Conservation (phyloP, 2,113 vertebrate species). For the Silurus asotus region DNA sequence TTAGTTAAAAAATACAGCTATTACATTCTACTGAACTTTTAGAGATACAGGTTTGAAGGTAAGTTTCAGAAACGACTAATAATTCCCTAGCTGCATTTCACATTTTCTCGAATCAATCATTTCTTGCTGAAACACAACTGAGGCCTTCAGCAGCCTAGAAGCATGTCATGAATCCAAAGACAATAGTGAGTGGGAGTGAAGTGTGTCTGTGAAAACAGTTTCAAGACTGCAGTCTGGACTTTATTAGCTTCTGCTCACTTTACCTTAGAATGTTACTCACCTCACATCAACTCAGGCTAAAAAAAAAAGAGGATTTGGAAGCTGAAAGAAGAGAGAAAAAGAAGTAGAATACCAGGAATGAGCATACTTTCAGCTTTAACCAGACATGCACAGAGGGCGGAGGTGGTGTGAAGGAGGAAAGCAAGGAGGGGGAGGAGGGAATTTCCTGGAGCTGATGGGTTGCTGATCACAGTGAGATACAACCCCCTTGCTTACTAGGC, state of each 20-base stretch:
- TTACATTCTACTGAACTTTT: background rate
- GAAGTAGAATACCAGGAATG: conserved; percentile 1
- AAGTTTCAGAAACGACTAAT: conserved; percentile 1
- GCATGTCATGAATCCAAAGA: conserved; percentile 41
- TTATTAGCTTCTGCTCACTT: conserved; percentile 49
- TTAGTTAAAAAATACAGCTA: background rate
- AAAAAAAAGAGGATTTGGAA: background rate
- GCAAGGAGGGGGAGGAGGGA: background rate
- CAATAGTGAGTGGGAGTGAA: conserved; percentile 37
- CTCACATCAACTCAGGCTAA: conserved; percentile 28
- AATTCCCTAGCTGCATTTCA: conserved; percentile 12
- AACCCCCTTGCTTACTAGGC: conserved; percentile 25
- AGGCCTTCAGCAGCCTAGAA: conserved; percentile 17
- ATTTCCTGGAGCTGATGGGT: conserved; percentile 53
- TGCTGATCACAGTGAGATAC: conserved; percentile 52
- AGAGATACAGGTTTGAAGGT: background rate
- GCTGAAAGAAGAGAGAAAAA: conserved; percentile 6
- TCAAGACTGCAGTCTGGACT: conserved; percentile 49
- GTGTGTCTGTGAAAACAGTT: conserved; percentile 49
- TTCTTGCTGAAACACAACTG: conserved; percentile 26
- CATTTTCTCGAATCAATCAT: background rate
- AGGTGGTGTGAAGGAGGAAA: conserved; percentile 5
- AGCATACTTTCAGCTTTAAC: conserved; percentile 40
- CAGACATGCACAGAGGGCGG: conserved; percentile 33
- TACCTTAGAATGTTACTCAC: conserved; percentile 47